Conservation (phyloP, 37 sponge, comb jelly and placozoan species). For the Spongilla lacustris region DNA sequence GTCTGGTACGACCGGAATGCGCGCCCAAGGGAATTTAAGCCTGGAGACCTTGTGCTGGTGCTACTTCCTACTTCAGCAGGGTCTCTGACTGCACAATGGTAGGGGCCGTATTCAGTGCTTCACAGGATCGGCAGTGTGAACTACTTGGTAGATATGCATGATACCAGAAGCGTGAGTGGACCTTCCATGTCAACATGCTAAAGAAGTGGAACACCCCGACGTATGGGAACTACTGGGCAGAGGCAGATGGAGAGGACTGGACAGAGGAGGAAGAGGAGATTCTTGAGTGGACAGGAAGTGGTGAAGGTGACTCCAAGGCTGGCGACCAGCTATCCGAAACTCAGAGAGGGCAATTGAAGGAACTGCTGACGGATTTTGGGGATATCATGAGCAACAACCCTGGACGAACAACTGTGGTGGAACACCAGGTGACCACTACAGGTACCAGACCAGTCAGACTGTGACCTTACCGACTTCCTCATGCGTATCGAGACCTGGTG, state of each 20-base stretch:
- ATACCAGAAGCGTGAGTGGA: slow-evolving; percentile 26
- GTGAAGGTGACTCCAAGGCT: background rate
- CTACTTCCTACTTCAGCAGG: slow-evolving; percentile 40
- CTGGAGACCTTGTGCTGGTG: slow-evolving; percentile 59
- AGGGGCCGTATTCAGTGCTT: background rate
- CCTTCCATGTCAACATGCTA: slow-evolving; percentile 51
- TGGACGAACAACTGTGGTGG: slow-evolving; percentile 15
- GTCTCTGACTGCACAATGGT: slow-evolving; percentile 45
- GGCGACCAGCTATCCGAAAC: slow-evolving; percentile 2
- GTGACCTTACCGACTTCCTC: slow-evolving; percentile 44
- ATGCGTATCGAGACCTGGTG: slow-evolving; percentile 28
- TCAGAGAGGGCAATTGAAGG: slow-evolving; percentile 7
- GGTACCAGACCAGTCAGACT: slow-evolving; percentile 18
- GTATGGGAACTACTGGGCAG: background rate
- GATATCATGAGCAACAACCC: slow-evolving; percentile 19
- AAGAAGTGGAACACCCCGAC: slow-evolving; percentile 13
- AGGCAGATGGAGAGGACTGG: slow-evolving; percentile 3
- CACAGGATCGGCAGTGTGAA: slow-evolving; percentile 17
- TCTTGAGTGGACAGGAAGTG: slow-evolving; percentile 17
- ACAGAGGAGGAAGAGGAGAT: slow-evolving; percentile 8
- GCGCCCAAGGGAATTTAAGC: slow-evolving; percentile 20
- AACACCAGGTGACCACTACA: slow-evolving; percentile 25
- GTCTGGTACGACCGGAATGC: slow-evolving; percentile 16
- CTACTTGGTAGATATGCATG: slow-evolving; percentile 40
- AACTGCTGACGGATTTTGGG: slow-evolving; percentile 14